Conservation (phyloP, 2,797 vertebrate genomes). For the Sitta carolinensis region DNA sequence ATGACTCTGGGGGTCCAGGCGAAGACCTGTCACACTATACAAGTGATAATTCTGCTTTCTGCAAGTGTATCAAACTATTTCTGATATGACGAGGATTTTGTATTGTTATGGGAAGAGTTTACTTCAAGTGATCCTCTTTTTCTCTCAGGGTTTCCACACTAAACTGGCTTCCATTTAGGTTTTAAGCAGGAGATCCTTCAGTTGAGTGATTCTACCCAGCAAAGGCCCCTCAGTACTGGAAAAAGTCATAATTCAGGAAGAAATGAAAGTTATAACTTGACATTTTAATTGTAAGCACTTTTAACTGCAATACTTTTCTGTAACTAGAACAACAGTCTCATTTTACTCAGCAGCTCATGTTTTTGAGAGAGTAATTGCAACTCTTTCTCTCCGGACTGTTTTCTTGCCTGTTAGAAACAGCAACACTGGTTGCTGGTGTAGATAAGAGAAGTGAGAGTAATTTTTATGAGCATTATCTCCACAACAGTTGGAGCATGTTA, state of each 20-base stretch:
- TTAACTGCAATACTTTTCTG: neutral
- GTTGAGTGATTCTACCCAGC: neutral
- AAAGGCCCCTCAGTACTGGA: neutral
- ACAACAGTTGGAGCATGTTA: neutral
- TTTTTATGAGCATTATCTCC: neutral
- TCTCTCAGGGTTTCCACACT: neutral
- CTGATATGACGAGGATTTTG: neutral
- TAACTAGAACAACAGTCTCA: neutral
- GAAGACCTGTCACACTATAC: neutral
- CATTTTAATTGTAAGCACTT: neutral
- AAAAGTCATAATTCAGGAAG: neutral
- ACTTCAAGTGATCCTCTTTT: rapidly evolving
- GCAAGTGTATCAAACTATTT: neutral
- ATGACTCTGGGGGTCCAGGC: neutral
- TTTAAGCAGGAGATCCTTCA: neutral
- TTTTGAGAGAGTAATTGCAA: neutral
- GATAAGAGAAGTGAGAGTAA: neutral
- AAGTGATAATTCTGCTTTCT: neutral
- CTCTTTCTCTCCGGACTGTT: neutral
- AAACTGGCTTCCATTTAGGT: neutral
- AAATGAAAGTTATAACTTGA: neutral
- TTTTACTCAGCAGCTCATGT: neutral
- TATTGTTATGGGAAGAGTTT: neutral
- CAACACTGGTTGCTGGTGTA: neutral
- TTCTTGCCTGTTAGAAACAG: neutral